Evolutionary conservation across 53 echinoderm and acorn worm species (phyloP), one percentile per base, ranked within the genome.

Genomic region (Henricia sp.): DNA sequence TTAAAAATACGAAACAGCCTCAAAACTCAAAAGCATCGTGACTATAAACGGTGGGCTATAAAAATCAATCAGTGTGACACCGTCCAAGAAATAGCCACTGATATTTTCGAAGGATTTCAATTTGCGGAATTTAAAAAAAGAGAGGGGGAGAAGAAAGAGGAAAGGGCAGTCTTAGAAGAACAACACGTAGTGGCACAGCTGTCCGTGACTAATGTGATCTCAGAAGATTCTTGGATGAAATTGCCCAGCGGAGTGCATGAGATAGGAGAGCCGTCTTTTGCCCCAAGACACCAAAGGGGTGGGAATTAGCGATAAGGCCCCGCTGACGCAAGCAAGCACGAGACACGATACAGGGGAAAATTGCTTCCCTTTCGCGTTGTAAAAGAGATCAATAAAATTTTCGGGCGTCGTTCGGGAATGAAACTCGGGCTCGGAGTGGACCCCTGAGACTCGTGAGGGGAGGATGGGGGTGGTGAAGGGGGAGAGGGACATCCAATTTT

Each of bases 171-270:
- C 19, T n/a, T 20, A 30, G 62, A 60, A 17, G 13, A 46, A 70
- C 43, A 21, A 70, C 70, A 70, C 2, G 11, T 43, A 44, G 26
- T 27, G 20, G 53, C 53, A 52, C 52, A 72, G 52, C 34, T 80
- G 62, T 64, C 80, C 65, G 21, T 62, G 80, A 62, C 62, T 80
- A 62, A 62, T 80, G 80, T 46, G 32, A 80, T 80, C 63, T 48
- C 64, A 29, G 59, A 4, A 25, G 20, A 62, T 27, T 62, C 14
- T n/a, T 4, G 29, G 44, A 26, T 33, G 80, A 80, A 64, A 64
- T 44, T 80, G 36, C 26, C 52, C 32, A 30, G 20, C 57, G 38
- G 66, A 37, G 25, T 35, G 68, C 34, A 43, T 19, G 25, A 42
- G 68, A 43, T 23, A 14, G 26, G 25, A 37, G 8, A 37, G 21